These are phyloP conservation scores for Pteronura brasiliensis DNA, from an alignment of 2,113 vertebrate species.

Conservation along the genomic window DNA sequence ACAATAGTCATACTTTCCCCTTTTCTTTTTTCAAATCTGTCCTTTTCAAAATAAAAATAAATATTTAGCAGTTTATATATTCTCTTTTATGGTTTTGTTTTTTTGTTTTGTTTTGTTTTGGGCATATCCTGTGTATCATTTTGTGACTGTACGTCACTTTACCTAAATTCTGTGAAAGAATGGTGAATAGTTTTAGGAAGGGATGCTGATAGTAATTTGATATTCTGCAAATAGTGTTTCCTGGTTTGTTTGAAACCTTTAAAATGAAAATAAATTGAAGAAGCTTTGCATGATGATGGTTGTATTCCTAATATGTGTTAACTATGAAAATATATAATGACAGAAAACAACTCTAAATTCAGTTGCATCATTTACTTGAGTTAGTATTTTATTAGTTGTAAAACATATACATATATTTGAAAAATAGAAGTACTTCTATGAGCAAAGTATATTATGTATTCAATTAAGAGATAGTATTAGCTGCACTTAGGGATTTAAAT, in stretches of 20 bases:
- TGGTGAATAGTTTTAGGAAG: not conserved
- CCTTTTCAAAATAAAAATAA: constrained; percentile 31
- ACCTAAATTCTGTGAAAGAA: not conserved
- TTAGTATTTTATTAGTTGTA: not conserved
- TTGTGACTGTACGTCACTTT: not conserved
- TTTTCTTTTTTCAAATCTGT: not conserved
- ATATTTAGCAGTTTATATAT: not conserved
- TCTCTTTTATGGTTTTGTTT: not conserved
- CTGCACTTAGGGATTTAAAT: not conserved
- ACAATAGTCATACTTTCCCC: not conserved
- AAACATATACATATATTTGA: not conserved
- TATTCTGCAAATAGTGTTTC: not conserved
- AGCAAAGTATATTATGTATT: not conserved
- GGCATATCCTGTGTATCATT: not conserved
- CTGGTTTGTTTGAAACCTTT: not conserved
- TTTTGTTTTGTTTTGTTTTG: not conserved
- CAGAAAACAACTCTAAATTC: not conserved
- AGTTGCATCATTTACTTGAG: not conserved
- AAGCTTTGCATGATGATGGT: not conserved
- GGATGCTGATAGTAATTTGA: not conserved
- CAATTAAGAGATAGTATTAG: not conserved
- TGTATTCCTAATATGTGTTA: not conserved
- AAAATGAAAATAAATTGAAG: not conserved
- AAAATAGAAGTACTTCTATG: not conserved
- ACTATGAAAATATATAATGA: not conserved